Conservation (phyloP, 2,113 vertebrate genomes). For the Acanthisitta chloris region DNA sequence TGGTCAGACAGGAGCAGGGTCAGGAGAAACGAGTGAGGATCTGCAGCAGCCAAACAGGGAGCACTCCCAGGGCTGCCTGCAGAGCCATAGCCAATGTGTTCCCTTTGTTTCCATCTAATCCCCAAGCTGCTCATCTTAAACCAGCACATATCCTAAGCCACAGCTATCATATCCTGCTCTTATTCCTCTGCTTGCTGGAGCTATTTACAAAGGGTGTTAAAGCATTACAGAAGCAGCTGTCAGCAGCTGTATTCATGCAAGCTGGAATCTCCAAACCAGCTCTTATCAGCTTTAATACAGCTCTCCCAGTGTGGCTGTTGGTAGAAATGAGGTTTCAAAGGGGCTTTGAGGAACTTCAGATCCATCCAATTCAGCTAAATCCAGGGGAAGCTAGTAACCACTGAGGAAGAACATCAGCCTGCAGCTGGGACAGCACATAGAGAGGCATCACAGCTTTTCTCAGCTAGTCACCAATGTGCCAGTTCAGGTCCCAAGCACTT, state of each 20-base stretch:
- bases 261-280: background rate
- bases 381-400: background rate
- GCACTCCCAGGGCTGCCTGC: background rate
- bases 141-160: background rate
- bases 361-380: background rate
- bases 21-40: rapidly evolving
- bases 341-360: background rate
- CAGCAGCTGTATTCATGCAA: background rate
- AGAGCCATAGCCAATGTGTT: rapidly evolving
- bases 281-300: background rate
- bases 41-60: background rate
- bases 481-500: background rate
- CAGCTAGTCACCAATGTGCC: background rate
- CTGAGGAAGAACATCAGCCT: background rate
- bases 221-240: background rate
- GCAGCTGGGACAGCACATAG: rapidly evolving
- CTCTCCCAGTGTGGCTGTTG: background rate
- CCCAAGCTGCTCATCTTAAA: background rate
- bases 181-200: background rate
- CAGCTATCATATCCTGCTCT: background rate
- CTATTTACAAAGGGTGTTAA: background rate
- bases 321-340: background rate
- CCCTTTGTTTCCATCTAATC: background rate
- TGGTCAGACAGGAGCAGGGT: background rate
- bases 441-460: background rate